These are phyloP conservation scores for Pocillopora damicornis DNA, from an alignment of 64 coral and sea anemone genomes.

Conservation along the genomic window DNA sequence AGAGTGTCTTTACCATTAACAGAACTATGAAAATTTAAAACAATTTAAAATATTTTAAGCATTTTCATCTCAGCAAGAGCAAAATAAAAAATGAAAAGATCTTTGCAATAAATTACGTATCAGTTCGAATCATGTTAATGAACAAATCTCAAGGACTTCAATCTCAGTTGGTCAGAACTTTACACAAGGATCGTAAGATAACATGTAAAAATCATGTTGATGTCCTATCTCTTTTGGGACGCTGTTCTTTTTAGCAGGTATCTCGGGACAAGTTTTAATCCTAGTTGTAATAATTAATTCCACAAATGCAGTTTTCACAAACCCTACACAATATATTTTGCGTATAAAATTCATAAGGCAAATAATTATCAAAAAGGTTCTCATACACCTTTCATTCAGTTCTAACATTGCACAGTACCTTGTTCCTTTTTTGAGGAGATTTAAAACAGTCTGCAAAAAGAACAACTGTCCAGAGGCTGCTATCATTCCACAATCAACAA, in stretches of 20 bases:
- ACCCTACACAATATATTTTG: neutral
- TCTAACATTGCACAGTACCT: constrained; percentile 44
- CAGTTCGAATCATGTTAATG: too few species aligned
- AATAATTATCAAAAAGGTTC: neutral
- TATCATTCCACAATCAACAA: constrained; percentile 62
- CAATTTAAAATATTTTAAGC: neutral
- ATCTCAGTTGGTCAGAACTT: too few species aligned
- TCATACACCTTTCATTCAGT: neutral
- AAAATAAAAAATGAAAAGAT: too few species aligned
- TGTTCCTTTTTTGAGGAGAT: constrained; percentile 52
- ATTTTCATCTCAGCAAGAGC: neutral
- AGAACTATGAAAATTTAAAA: constrained; percentile 38
- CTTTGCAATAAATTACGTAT: too few species aligned
- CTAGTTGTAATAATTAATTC: too few species aligned
- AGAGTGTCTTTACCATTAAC: constrained; percentile 33
- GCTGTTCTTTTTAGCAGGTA: too few species aligned
- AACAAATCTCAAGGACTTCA: too few species aligned
- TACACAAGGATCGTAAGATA: too few species aligned
- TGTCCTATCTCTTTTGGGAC: too few species aligned
- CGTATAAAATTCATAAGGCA: neutral
- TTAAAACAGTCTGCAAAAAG: constrained; percentile 59
- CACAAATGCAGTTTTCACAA: too few species aligned
- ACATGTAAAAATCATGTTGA: too few species aligned
- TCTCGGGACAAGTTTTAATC: too few species aligned
- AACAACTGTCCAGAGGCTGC: constrained; percentile 70